Evolutionary conservation across 2,888 invertebrate species (phyloP), one percentile per base, ranked within the genome.

Genomic region (Volucella zonaria): DNA sequence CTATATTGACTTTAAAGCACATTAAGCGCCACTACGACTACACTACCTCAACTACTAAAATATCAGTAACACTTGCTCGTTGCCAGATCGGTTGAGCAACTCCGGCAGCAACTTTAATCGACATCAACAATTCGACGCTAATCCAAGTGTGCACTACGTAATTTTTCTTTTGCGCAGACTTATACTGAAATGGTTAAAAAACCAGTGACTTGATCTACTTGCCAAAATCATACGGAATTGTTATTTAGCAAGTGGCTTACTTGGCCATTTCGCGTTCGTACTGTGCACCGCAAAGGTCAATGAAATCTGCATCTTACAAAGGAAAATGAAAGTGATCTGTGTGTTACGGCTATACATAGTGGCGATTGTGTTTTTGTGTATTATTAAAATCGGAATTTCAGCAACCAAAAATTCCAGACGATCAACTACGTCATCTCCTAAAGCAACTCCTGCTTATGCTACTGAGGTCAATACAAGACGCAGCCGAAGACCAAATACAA

Each of bases 251-350:
- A 79, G 71, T 47, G 58, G 47, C 43, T 23, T 47, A 11, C 14
- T n/a, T 68, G 67, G 43, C 62, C 73, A 62, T 78, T 82, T 54
- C 64, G 51, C 52, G 47, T 68, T 74, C 64, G 56, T 52, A 64
- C 10, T 52, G 45, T 14, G 23, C 52, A 43, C 42, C 11, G 38
- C 47, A 78, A 79, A 81, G 76, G 80, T 81, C 85, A 85, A 81
- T 85, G 85, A 85, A 73, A 85, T 76, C 81, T 66, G n/a, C 31
- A 47, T 56, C 61, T 85, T 62, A 51, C 61, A 23, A 73, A 81
- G 56, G 67, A 85, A 85, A 85, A 85, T 85, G 85, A 85, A 85
- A 85, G 85, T 85, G 81, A 77, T 73, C 43, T 52, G 51, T 81
- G 81, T 81, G 67, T 14, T 85, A 81, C 81, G 74, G 81, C 59